Percentiles rank a stretch among this genome's conserved stretches.
phyloP scores from a whole-genome alignment of 2,797 vertebrate genomes.

The Glossophaga mutica region DNA sequence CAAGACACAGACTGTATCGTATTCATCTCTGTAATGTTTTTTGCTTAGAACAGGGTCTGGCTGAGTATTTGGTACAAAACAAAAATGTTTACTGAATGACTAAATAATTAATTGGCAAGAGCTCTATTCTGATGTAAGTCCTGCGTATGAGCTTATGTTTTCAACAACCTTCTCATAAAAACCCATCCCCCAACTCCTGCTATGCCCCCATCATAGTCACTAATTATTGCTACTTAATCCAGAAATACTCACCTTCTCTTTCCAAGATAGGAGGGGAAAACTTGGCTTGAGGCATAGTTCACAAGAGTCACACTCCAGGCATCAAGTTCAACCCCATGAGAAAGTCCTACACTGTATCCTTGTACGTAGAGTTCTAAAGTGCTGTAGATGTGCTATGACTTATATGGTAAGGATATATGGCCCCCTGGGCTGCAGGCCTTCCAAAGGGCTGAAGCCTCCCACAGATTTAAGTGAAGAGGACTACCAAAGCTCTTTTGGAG shows the following conservation, averaged over 20 bases:
- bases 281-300: neutral
- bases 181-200: neutral
- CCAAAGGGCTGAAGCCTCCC: neutral
- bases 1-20: neutral
- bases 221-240: neutral
- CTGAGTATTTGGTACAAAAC: slow-evolving; percentile 1
- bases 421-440: neutral
- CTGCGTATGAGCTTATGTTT: neutral
- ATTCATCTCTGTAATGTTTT: neutral
- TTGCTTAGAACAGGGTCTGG: neutral
- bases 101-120: slow-evolving; percentile 8
- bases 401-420: neutral
- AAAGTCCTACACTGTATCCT: neutral
- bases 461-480: neutral
- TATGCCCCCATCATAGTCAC: neutral
- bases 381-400: neutral
- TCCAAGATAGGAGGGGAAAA: neutral
- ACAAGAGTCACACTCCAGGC: neutral
- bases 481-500: neutral
- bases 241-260: slow-evolving; percentile 12
- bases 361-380: neutral
- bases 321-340: neutral
- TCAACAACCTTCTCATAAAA: neutral
- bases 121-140: neutral
- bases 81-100: slow-evolving; percentile 2